A percentile compares a stretch with the other conserved stretches of the same genome.
Conservation (phyloP, 2,888 invertebrate genomes). For the Conomelus anceps region DNA sequence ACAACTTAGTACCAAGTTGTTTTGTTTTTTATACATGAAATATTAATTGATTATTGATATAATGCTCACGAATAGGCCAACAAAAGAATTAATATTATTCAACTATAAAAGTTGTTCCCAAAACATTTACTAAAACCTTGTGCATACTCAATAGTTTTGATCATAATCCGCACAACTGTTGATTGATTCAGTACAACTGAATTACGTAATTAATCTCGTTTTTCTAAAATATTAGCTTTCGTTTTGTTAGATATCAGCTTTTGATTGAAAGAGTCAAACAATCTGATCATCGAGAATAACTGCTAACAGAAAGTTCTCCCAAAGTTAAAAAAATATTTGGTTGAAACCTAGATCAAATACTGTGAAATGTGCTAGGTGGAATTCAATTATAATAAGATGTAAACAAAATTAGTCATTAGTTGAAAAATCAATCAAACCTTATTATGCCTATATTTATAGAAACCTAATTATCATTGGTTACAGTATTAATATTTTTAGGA, state of each 20-base stretch:
- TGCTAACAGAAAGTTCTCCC: too few relatives aligned
- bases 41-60: too few relatives aligned
- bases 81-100: neutral
- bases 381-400: too few relatives aligned
- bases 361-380: neutral
- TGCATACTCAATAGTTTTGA: neutral
- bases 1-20: too few relatives aligned
- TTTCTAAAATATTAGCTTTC: too few relatives aligned
- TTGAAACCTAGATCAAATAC: neutral
- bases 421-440: neutral
- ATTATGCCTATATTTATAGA: too few relatives aligned
- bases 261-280: too few relatives aligned
- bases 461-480: neutral
- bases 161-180: neutral
- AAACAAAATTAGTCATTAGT: neutral
- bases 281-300: too few relatives aligned
- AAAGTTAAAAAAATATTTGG: neutral
- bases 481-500: neutral
- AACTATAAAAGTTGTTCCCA: neutral
- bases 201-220: neutral
- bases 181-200: neutral
- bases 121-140: neutral
- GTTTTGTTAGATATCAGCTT: too few relatives aligned
- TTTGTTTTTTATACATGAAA: too few relatives aligned
- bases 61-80: neutral